phyloP scores from a whole-genome alignment of 2,797 vertebrate genomes.

The Menidia menidia region DNA sequence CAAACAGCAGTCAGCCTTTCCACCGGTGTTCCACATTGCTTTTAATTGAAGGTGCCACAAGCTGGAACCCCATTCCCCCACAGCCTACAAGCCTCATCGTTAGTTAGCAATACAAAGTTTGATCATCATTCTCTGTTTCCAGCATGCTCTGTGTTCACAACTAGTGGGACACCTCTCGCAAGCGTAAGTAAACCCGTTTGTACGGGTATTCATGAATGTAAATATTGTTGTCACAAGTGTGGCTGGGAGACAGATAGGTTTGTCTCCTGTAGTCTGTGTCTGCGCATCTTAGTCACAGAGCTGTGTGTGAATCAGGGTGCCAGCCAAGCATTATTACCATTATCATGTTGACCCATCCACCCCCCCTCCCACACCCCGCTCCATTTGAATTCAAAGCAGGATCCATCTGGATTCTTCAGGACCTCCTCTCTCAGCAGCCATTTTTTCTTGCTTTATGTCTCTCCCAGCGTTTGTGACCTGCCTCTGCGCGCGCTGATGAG shows the following conservation, averaged over 20 bases:
- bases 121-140: slow-evolving; percentile 39
- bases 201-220: slow-evolving; percentile 72
- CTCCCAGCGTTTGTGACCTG: slow-evolving; percentile 48
- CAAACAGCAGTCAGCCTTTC: slow-evolving; percentile 74
- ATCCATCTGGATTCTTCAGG: slow-evolving; percentile 40
- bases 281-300: slow-evolving; percentile 1
- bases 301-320: slow-evolving; percentile 23
- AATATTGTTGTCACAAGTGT: slow-evolving; percentile 71
- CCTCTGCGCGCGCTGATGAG: slow-evolving; percentile 59
- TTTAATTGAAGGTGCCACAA: slow-evolving; percentile 78
- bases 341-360: slow-evolving; percentile 48
- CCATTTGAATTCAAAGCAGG: slow-evolving; percentile 46
- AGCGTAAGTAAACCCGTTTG: slow-evolving; percentile 60
- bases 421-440: slow-evolving; percentile 22
- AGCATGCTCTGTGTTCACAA: slow-evolving; percentile 11
- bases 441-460: slow-evolving; percentile 55
- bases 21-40: slow-evolving; percentile 75
- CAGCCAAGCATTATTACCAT: slow-evolving; percentile 48
- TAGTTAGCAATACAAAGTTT: slow-evolving; percentile 62
- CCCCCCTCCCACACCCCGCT: slow-evolving; percentile 18
- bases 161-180: slow-evolving; percentile 15
- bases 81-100: slow-evolving; percentile 59
- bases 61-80: slow-evolving; percentile 29
- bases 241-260: slow-evolving; percentile 67
- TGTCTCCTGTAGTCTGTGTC: slow-evolving; percentile 54